Percentiles rank a stretch among this genome's conserved stretches.
Evolutionary conservation across 2,797 vertebrate species (phyloP).

Genomic region (Sphenopsis melanotis): DNA sequence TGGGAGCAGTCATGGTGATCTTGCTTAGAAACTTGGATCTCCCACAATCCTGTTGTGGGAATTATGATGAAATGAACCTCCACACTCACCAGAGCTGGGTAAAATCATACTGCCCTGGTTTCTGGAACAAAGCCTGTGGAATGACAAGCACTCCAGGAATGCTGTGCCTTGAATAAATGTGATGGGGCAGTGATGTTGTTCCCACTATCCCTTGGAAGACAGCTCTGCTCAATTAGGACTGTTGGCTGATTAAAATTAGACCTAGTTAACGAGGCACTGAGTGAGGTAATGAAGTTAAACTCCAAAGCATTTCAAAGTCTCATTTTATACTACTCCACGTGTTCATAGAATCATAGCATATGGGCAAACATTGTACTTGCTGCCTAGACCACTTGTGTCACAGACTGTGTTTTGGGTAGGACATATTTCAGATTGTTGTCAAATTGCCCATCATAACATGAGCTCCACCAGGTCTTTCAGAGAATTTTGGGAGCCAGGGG

Average conservation of each 20-base stretch:
- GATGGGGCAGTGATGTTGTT: background rate
- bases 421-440: background rate
- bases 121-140: background rate
- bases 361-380: background rate
- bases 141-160: background rate
- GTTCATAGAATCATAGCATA: background rate
- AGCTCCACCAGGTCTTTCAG: background rate
- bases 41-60: background rate
- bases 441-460: background rate
- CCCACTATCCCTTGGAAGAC: background rate
- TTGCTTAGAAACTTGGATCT: background rate
- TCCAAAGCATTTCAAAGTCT: background rate
- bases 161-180: background rate
- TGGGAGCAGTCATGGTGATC: background rate
- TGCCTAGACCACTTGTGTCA: background rate
- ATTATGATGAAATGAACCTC: background rate
- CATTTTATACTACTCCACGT: background rate
- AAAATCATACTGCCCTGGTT: background rate
- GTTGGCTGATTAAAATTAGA: conserved; percentile 12
- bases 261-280: background rate
- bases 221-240: background rate
- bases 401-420: background rate
- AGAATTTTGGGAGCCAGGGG: background rate
- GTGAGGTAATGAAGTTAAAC: background rate
- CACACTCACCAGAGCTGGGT: background rate